Base-by-base conservation (phyloP, 2,113 vertebrate genomes). In the Rhagologus leucostigma region DNA sequence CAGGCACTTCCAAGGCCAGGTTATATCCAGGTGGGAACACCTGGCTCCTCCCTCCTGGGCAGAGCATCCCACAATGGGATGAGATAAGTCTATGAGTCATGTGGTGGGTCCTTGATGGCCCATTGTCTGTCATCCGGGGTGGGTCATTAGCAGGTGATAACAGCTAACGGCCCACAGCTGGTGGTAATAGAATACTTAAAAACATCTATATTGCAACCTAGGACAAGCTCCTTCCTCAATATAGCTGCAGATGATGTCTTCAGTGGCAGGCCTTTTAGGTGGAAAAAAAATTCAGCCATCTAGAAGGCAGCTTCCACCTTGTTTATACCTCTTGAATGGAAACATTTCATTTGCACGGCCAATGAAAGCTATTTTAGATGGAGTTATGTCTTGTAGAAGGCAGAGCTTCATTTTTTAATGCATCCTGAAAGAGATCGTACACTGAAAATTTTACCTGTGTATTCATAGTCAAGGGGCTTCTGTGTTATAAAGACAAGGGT, bases 181-280 rank as follows among this genome's bases (percentile, higher is more conserved):
- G n/a, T n/a, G n/a, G n/a, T n/a, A n/a, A n/a, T n/a, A n/a, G n/a
- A n/a, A n/a, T n/a, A n/a, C n/a, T n/a, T n/a, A n/a, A n/a, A n/a
- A n/a, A n/a, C n/a, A n/a, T n/a, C n/a, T n/a, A n/a, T n/a, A n/a
- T n/a, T n/a, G n/a, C n/a, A n/a, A n/a, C n/a, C n/a, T n/a, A n/a
- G n/a, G n/a, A n/a, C n/a, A n/a, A n/a, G n/a, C n/a, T 96, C 75
- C 78, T 88, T 94, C 83, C 82, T 95, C 85, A 93, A 49, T 74
- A 84, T 67, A 93, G 93, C 71, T 90, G 71, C 47, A 88, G 85
- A 90, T 90, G 82, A 90, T 77, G 60, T 81, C 87, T 90, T 90
- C 87, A 95, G 11, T 88, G 93, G 94, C 60, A 83, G 63, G 75
- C 64, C 84, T 95, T 90, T 88, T 63, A 88, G 64, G 68, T 49